These are phyloP conservation scores for Chlorops oryzae DNA, from an alignment of 1,140 invertebrate species.

Conservation along the genomic window DNA sequence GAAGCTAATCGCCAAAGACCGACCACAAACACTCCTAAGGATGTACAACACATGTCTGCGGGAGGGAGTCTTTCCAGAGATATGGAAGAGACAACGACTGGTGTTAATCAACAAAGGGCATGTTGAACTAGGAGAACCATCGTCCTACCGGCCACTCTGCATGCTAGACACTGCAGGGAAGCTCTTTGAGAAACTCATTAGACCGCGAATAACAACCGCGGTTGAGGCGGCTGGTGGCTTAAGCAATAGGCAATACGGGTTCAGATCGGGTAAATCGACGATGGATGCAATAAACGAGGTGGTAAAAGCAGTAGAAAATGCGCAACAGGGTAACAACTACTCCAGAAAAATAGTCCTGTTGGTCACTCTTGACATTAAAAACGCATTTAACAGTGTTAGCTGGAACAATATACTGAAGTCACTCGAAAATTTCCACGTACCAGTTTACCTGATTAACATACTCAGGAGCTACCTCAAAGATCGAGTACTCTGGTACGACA, in stretches of 20 bases:
- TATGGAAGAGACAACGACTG: background rate
- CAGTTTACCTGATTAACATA: background rate
- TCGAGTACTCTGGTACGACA: background rate
- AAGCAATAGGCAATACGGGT: no score
- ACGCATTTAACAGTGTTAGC: background rate
- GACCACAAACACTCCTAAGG: background rate
- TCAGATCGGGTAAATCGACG: background rate
- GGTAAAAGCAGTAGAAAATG: no score
- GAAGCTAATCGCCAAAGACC: background rate
- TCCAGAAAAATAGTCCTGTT: background rate
- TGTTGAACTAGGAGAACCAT: background rate
- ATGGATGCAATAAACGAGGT: background rate
- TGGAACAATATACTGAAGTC: background rate
- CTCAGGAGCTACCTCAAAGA: background rate
- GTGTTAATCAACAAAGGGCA: background rate
- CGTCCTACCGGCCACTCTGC: background rate
- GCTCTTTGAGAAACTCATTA: background rate
- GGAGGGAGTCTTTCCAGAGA: background rate
- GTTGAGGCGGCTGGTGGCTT: no score
- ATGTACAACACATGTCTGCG: background rate
- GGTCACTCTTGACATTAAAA: background rate
- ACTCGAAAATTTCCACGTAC: background rate
- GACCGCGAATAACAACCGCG: no score
- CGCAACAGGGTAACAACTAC: background rate
- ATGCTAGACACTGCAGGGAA: conserved; percentile 1